Conservation (phyloP, 2,888 invertebrate genomes). For the Cyclophora albipunctata region DNA sequence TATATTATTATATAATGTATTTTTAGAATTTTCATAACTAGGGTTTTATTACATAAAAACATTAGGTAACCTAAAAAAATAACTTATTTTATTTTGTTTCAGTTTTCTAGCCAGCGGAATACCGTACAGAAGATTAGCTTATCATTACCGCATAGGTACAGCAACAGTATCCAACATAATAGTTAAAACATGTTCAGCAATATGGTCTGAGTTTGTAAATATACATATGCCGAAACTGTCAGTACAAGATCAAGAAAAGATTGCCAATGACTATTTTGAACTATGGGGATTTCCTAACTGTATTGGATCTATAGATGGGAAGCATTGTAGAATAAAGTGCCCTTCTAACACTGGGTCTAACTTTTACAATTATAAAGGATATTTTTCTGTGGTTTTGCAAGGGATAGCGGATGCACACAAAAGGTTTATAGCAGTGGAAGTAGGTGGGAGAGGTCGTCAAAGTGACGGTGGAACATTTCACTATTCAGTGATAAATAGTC, state of each 20-base stretch:
- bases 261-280: slow-evolving; percentile 1
- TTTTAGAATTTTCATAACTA: too few species aligned
- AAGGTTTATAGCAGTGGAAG: background rate
- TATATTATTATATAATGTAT: too few species aligned
- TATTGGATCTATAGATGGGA: slow-evolving; percentile 34
- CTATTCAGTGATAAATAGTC: background rate
- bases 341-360: slow-evolving; percentile 24
- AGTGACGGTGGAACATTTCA: background rate
- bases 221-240: slow-evolving; percentile 1
- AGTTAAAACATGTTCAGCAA: slow-evolving; percentile 2
- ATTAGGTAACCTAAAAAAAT: too few species aligned
- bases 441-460: background rate
- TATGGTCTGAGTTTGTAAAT: slow-evolving; percentile 2
- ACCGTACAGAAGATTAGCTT: slow-evolving; percentile 3
- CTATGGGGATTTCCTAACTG: slow-evolving; percentile 33
- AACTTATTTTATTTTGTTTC: slow-evolving; percentile 1
- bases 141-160: slow-evolving; percentile 1
- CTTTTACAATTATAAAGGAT: slow-evolving; percentile 31
- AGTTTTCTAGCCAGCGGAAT: slow-evolving; percentile 1
- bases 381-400: slow-evolving; percentile 34
- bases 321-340: slow-evolving; percentile 26
- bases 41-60: too few species aligned
- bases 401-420: slow-evolving; percentile 31
- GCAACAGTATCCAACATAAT: slow-evolving; percentile 3
- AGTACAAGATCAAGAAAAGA: background rate